Evolutionary conservation across 2,888 invertebrate species (phyloP).

Genomic region (Oligia latruncula): DNA sequence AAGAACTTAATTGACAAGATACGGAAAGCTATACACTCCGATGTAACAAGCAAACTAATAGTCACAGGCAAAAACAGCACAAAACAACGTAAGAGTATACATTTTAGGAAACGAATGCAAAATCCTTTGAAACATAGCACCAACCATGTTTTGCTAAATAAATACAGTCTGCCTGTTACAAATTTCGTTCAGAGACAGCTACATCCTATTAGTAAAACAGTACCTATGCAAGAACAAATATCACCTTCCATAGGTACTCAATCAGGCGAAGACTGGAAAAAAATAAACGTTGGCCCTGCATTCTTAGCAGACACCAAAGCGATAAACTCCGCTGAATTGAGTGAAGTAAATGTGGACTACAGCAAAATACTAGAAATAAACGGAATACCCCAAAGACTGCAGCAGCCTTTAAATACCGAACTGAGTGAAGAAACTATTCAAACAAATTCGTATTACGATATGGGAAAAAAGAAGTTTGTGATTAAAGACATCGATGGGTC

Average conservation of each 20-base stretch:
- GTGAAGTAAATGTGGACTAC: slow-evolving; percentile 77
- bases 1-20: slow-evolving; percentile 82
- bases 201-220: slow-evolving; percentile 77
- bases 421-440: slow-evolving; percentile 63
- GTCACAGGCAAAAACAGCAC: slow-evolving; percentile 44
- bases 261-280: slow-evolving; percentile 73
- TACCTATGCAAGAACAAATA: slow-evolving; percentile 52
- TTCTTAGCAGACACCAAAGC: slow-evolving; percentile 76
- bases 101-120: slow-evolving; percentile 80
- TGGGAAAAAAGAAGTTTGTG: slow-evolving; percentile 78
- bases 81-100: slow-evolving; percentile 68
- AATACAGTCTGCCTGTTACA: slow-evolving; percentile 62
- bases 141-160: slow-evolving; percentile 61
- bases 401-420: slow-evolving; percentile 78
- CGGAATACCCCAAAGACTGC: slow-evolving; percentile 80
- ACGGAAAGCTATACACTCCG: slow-evolving; percentile 80
- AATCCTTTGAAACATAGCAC: slow-evolving; percentile 73
- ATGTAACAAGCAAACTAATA: slow-evolving; percentile 55
- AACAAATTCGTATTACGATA: slow-evolving; percentile 68
- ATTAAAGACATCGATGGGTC: slow-evolving; percentile 83
- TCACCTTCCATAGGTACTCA: slow-evolving; percentile 67
- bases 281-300: slow-evolving; percentile 68
- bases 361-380: slow-evolving; percentile 71
- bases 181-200: slow-evolving; percentile 72
- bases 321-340: slow-evolving; percentile 82